These are phyloP conservation scores for Phaetusa simplex DNA, from an alignment of 2,113 vertebrate species.

Conservation along the genomic window DNA sequence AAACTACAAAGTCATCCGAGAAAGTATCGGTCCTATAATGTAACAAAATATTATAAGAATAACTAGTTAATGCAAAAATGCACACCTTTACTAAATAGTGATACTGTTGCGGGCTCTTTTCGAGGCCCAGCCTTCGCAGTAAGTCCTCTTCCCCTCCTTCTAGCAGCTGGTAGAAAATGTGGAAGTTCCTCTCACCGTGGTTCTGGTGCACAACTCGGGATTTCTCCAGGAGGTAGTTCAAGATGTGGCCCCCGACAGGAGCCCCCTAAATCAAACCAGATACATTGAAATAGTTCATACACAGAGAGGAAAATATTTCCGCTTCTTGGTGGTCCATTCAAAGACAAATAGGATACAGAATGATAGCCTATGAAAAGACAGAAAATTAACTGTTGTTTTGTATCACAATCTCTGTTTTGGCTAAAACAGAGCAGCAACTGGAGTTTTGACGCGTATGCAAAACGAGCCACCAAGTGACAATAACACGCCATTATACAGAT, in stretches of 20 bases:
- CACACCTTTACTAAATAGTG: slow-evolving; percentile 92
- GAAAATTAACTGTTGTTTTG: background rate
- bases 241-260: slow-evolving; percentile 94
- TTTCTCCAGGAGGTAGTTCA: slow-evolving; percentile 99
- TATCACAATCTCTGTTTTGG: background rate
- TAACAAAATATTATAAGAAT: accelerated
- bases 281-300: background rate
- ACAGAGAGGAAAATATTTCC: background rate
- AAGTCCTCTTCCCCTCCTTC: slow-evolving; percentile 94
- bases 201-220: slow-evolving; percentile 97
- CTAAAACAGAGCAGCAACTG: background rate
- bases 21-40: accelerated
- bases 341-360: background rate
- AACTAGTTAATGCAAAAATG: background rate
- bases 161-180: slow-evolving; percentile 97
- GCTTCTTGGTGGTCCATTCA: background rate
- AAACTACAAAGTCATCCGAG: background rate
- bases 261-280: slow-evolving; percentile 82
- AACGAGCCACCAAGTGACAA: background rate
- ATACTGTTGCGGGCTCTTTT: slow-evolving; percentile 92
- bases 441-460: background rate
- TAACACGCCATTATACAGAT: background rate
- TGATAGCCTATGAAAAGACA: background rate
- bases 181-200: slow-evolving; percentile 96
- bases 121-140: slow-evolving; percentile 88